Percentiles rank a stretch among this genome's conserved stretches.
Conservation (phyloP, 2,888 invertebrate species). For the Dione juno region DNA sequence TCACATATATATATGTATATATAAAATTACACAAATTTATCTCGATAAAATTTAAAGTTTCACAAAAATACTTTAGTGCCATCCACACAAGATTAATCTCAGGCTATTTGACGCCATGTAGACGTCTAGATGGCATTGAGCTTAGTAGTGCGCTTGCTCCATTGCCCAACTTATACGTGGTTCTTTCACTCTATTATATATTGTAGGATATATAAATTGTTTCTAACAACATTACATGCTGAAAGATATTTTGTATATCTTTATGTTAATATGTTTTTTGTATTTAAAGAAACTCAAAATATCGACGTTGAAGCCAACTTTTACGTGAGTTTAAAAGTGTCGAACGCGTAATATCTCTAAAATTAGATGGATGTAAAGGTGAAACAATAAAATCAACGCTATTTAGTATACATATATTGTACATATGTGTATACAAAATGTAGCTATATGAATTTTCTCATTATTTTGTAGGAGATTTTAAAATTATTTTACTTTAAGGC, state of each 20-base stretch:
- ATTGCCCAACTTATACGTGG: constrained; percentile 62
- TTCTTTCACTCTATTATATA: constrained; percentile 27
- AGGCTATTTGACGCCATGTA: constrained; percentile 71
- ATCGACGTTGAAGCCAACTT: not conserved
- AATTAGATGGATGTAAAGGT: no score
- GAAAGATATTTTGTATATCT: no score
- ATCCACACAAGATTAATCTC: constrained; percentile 72
- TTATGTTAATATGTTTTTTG: no score
- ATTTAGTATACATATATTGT: no score
- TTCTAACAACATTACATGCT: not conserved
- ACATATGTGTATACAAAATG: no score
- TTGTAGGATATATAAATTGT: not conserved
- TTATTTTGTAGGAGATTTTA: no score
- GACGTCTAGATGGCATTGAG: constrained; percentile 78
- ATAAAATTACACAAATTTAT: not conserved
- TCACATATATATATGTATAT: not conserved
- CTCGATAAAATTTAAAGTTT: constrained; percentile 6
- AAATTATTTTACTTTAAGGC: no score
- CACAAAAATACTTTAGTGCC: constrained; percentile 29
- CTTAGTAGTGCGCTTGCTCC: constrained; percentile 66
- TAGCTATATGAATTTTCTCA: no score
- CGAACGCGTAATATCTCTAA: no score
- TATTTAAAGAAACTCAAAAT: not conserved
- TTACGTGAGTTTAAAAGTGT: no score
- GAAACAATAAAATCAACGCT: no score